Percentiles rank a stretch among this genome's conserved stretches.
phyloP scores from a whole-genome alignment of 1,140 invertebrate genomes.

The Fragariocoptes setiger region DNA sequence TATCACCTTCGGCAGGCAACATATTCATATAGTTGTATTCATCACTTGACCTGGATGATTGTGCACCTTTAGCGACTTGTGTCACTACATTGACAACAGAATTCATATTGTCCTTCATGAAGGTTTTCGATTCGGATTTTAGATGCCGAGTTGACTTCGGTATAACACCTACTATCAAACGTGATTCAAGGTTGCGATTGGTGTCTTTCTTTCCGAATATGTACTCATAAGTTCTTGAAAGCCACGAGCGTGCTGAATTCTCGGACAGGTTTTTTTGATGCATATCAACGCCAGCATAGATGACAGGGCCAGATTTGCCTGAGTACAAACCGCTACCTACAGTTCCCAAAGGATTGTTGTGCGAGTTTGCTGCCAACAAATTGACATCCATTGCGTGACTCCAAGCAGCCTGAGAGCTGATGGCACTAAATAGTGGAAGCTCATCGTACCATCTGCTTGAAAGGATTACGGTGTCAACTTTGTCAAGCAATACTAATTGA shows the following conservation, averaged over 20 bases:
- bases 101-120: too few species aligned
- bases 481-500: slow-evolving; percentile 18
- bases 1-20: not conserved
- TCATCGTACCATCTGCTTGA: slow-evolving; percentile 37
- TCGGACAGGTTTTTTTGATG: slow-evolving; percentile 2
- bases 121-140: too few species aligned
- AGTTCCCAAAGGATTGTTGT: slow-evolving; percentile 14
- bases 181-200: too few species aligned
- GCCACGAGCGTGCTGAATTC: too few species aligned
- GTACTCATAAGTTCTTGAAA: too few species aligned
- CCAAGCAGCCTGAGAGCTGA: slow-evolving; percentile 23
- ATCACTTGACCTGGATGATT: not conserved
- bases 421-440: slow-evolving; percentile 26
- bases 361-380: slow-evolving; percentile 24
- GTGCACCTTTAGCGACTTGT: not conserved
- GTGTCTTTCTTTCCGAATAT: too few species aligned
- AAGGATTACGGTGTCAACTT: slow-evolving; percentile 32
- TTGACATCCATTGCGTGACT: slow-evolving; percentile 23
- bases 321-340: slow-evolving; percentile 11
- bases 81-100: not conserved
- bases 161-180: slow-evolving; percentile 6
- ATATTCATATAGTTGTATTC: slow-evolving; percentile 2
- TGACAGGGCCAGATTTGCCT: not conserved
- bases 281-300: slow-evolving; percentile 4
- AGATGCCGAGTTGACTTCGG: not conserved